phyloP scores from a whole-genome alignment of 1,140 invertebrate species.

The Anoplophora glabripennis region DNA sequence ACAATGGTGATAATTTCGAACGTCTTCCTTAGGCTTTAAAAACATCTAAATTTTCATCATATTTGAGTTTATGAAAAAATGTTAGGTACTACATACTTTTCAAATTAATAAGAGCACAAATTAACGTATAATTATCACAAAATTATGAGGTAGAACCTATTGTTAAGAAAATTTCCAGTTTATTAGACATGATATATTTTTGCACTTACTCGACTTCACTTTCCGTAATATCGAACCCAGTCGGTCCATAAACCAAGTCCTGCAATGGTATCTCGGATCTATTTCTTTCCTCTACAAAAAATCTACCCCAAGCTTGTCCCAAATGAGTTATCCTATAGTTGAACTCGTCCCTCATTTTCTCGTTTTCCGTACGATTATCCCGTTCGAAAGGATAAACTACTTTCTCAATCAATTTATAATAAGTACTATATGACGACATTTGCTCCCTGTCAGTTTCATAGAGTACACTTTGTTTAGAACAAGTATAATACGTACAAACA shows the following conservation, averaged over 20 bases:
- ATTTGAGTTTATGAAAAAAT: no score
- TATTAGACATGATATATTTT: no score
- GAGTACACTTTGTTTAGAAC: slow-evolving; percentile 6
- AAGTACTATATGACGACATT: slow-evolving; percentile 17
- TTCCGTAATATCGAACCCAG: slow-evolving; percentile 39
- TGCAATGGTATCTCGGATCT: slow-evolving; percentile 52
- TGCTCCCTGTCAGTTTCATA: background rate
- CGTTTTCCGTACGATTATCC: slow-evolving; percentile 48
- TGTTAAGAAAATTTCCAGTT: no score
- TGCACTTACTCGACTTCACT: slow-evolving; percentile 35
- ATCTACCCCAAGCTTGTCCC: slow-evolving; percentile 28
- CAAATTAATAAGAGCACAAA: no score
- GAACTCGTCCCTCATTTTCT: slow-evolving; percentile 51
- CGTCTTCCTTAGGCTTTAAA: no score
- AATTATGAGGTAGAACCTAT: no score
- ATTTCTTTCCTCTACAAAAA: slow-evolving; percentile 40
- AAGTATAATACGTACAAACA: slow-evolving; percentile 40
- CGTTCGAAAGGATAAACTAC: slow-evolving; percentile 46
- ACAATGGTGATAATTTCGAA: no score
- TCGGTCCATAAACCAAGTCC: slow-evolving; percentile 41
- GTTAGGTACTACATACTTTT: no score
- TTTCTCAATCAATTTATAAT: slow-evolving; percentile 23
- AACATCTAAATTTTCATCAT: no score
- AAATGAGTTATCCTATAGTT: slow-evolving; percentile 49
- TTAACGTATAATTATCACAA: no score